Conservation (phyloP, 2,888 invertebrate species). For the Chaetogeoica ovagalla region DNA sequence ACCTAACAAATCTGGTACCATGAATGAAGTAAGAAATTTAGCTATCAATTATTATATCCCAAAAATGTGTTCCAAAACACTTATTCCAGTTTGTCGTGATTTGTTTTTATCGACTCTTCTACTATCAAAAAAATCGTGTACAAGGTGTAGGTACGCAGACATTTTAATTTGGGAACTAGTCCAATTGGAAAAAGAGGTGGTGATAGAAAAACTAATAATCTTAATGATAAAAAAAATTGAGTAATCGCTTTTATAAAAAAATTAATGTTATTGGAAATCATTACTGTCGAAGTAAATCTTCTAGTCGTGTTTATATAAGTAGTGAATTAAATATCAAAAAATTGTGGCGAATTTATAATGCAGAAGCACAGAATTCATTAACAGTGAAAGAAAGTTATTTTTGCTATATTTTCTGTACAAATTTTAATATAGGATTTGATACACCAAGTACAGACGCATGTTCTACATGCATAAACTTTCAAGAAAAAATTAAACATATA, state of each 20-base stretch:
- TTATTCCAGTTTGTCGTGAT: constrained; percentile 28
- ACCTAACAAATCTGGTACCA: neutral
- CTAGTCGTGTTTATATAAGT: neutral
- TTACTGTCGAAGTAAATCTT: constrained; percentile 25
- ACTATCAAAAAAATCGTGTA: constrained; percentile 14
- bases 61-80: constrained; percentile 8
- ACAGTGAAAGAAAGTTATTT: constrained; percentile 13
- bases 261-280: constrained; percentile 12
- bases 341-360: neutral
- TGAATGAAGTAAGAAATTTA: constrained; percentile 17
- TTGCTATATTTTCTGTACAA: neutral
- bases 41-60: neutral
- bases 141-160: constrained; percentile 9
- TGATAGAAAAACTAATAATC: neutral
- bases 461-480: constrained; percentile 9
- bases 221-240: constrained; percentile 2
- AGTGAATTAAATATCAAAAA: constrained; percentile 12
- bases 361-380: neutral
- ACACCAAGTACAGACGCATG: constrained; percentile 30
- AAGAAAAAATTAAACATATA: constrained; percentile 3
- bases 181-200: neutral
- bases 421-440: constrained; percentile 36
- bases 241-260: constrained; percentile 14
- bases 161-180: neutral
- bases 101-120: constrained; percentile 31